These are phyloP conservation scores for Mayetiola destructor DNA, from an alignment of 2,888 invertebrate species.

Conservation along the genomic window DNA sequence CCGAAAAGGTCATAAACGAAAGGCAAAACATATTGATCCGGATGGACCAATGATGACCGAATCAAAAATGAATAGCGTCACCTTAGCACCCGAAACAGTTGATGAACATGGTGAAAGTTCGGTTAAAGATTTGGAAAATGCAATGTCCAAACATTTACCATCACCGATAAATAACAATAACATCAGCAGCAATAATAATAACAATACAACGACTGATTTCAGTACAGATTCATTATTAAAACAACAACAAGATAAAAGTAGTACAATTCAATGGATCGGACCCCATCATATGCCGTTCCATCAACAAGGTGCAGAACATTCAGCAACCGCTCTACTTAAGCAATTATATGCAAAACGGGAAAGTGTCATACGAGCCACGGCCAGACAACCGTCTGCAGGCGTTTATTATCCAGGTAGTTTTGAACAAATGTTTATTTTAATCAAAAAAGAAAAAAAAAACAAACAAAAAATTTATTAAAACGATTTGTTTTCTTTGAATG, in stretches of 20 bases:
- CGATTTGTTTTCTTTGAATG: background rate
- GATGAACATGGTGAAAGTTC: conserved; percentile 30
- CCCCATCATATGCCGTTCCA: conserved; percentile 41
- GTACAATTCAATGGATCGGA: conserved; percentile 89
- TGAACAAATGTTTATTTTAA: background rate
- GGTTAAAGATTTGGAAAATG: conserved; percentile 86
- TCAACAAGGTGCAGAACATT: conserved; percentile 45
- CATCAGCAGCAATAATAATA: conserved; percentile 21
- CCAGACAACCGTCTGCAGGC: conserved; percentile 33
- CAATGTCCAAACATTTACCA: conserved; percentile 90
- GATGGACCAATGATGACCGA: conserved; percentile 23
- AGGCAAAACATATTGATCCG: conserved; percentile 38
- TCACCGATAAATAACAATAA: conserved; percentile 30
- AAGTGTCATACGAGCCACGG: conserved; percentile 86
- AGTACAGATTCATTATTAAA: conserved; percentile 73
- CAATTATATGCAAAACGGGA: conserved; percentile 88
- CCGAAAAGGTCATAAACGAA: conserved; percentile 45
- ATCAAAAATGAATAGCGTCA: background rate
- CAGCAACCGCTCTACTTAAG: conserved; percentile 76
- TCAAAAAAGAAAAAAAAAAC: background rate
- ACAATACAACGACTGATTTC: conserved; percentile 67
- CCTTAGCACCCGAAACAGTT: conserved; percentile 27
- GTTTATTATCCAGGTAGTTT: conserved; percentile 24
- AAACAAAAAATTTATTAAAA: background rate
- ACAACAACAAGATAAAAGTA: conserved; percentile 43